A percentile compares a stretch with the other conserved stretches of the same genome.
Evolutionary conservation across 2,113 vertebrate genomes (phyloP).

Genomic region (Nicator chloris): DNA sequence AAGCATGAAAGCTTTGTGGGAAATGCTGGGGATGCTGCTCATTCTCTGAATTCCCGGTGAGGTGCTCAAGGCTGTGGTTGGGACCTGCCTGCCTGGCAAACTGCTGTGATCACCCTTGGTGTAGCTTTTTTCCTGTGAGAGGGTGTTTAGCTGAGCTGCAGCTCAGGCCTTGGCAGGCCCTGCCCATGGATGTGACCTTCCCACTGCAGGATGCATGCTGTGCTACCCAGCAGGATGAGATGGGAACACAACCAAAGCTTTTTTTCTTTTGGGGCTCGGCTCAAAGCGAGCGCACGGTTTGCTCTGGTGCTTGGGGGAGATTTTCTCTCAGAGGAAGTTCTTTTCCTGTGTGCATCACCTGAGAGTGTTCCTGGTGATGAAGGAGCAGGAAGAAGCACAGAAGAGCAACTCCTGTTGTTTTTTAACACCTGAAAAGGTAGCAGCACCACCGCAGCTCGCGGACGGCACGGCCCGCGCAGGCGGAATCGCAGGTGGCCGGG

Average conservation of each 20-base stretch:
- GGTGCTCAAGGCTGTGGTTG: fast-evolving
- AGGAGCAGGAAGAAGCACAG: not conserved
- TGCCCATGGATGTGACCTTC: not conserved
- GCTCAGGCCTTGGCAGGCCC: not conserved
- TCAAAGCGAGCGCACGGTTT: fast-evolving
- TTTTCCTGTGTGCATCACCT: not conserved
- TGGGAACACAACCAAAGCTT: not conserved
- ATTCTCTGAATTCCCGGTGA: not conserved
- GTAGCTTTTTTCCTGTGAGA: not conserved
- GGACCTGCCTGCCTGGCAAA: not conserved
- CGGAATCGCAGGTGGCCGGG: not conserved
- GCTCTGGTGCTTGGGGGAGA: not conserved
- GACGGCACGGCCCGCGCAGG: fast-evolving
- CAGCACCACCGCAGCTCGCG: not conserved
- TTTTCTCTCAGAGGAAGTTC: not conserved
- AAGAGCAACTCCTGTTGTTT: not conserved
- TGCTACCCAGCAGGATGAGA: not conserved
- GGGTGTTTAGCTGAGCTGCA: not conserved
- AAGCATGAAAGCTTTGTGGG: not conserved
- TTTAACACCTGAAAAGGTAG: not conserved
- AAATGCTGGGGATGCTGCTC: not conserved
- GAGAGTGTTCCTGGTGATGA: not conserved
- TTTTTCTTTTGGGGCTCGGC: not conserved
- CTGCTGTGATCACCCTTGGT: not conserved
- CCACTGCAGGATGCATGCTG: fast-evolving